These are phyloP conservation scores for Erinaceus europaeus DNA, from an alignment of 2,113 vertebrate species.

Conservation along the genomic window DNA sequence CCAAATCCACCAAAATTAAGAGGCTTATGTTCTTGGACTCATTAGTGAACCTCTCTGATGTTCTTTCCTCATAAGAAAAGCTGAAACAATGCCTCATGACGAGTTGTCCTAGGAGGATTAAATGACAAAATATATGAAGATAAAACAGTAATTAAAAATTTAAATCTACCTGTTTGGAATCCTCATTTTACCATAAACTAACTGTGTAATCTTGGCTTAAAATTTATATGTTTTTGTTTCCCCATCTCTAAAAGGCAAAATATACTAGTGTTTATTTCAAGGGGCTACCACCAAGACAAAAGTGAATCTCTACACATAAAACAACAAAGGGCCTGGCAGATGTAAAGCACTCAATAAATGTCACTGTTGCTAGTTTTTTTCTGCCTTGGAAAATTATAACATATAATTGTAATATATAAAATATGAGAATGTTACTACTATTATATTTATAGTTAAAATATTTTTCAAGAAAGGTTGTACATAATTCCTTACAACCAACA, in stretches of 20 bases:
- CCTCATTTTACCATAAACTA: background rate
- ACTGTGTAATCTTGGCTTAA: background rate
- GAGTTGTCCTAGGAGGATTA: background rate
- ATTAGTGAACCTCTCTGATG: background rate
- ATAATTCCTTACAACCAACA: constrained; percentile 9
- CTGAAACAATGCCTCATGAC: background rate
- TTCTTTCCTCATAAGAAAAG: background rate
- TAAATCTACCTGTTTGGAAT: background rate
- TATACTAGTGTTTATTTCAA: background rate
- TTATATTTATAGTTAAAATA: background rate
- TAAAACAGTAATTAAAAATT: background rate
- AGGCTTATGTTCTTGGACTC: background rate
- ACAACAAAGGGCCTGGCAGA: background rate
- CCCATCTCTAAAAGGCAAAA: background rate
- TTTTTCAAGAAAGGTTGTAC: background rate
- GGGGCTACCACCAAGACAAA: background rate
- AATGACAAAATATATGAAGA: background rate
- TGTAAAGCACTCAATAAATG: too few relatives aligned
- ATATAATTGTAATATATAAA: too few relatives aligned
- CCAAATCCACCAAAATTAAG: background rate
- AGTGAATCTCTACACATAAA: background rate
- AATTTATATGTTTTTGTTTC: background rate
- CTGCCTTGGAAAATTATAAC: too few relatives aligned
- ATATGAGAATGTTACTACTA: too few relatives aligned
- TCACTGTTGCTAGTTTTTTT: too few relatives aligned